Evolutionary conservation across 2,797 vertebrate species (phyloP), one percentile per base, ranked within the genome.

Genomic region (Parauchenoglanis punctatus): DNA sequence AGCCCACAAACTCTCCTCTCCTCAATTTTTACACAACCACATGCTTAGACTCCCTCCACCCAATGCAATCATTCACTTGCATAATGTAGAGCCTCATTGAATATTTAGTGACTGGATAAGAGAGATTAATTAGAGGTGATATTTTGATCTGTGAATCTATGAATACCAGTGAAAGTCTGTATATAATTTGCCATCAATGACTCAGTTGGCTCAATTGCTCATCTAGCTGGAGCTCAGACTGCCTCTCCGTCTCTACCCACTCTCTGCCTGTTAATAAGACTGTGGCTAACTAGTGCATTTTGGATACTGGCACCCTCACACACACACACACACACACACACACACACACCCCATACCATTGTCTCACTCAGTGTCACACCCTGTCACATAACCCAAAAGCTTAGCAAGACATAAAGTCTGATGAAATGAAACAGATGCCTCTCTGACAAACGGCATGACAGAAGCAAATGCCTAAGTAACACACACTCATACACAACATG

Each of bases 381-480:
- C 86, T 89, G 85, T 81, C 84, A 80, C 87, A 92, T 91, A 87
- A 83, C 83, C 52, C 72, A 81, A 84, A 77, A 81, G 88, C 89
- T 90, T 91, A 90, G 86, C 90, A 83, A 85, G 83, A 89, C 89
- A 89, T 90, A 83, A 90, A 89, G 85, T 83, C 63, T 90, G 90
- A 91, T 93, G 85, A 90, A 90, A 90, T 88, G 70, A 88, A 93
- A 89, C 91, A 91, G 87, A 89, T 91, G 91, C 77, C 84, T 87
- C 63, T 28, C 70, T 82, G 81, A 87, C 84, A 86, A 81, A 35
- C 70, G 40, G 44, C 23, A 88, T 72, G 54, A 88, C 12, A 44
- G 67, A 63, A 73, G 81, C 67, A 85, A 59, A 68, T 49, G 18
- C 72, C 44, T 72, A 44, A 81, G 75, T 5, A 78, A 81, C 31